Evolutionary conservation across 2,113 vertebrate genomes (phyloP).

Genomic region (Megaceryle maxima): DNA sequence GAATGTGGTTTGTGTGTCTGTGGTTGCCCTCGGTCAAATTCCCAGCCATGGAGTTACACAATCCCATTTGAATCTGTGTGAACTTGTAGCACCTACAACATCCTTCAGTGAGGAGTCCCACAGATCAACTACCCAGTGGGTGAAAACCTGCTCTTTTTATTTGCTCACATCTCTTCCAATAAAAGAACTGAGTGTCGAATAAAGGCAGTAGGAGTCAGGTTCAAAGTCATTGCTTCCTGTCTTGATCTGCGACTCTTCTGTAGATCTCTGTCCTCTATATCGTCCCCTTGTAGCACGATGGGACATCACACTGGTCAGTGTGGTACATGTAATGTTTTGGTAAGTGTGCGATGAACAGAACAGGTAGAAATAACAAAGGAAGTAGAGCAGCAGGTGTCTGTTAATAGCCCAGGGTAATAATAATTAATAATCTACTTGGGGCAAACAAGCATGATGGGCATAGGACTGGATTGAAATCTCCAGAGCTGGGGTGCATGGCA

Average conservation of each 20-base stretch:
- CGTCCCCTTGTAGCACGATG: neutral
- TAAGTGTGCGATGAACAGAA: neutral
- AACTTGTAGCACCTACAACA: neutral
- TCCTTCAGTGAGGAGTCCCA: neutral
- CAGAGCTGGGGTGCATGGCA: fast-evolving
- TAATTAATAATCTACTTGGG: neutral
- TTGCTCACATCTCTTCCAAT: neutral
- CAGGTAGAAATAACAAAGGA: neutral
- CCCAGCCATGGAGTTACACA: neutral
- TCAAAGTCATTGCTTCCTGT: neutral
- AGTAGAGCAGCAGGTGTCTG: neutral
- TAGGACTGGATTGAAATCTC: neutral
- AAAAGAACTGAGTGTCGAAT: neutral
- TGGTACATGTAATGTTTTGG: neutral
- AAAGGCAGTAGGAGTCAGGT: neutral
- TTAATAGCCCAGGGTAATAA: neutral
- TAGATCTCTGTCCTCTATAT: neutral
- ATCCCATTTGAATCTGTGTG: neutral
- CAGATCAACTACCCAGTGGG: neutral
- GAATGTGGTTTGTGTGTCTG: neutral
- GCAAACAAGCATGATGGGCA: neutral
- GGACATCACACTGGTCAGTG: neutral
- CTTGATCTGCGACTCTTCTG: neutral
- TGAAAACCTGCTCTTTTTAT: neutral
- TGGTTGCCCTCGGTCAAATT: neutral